These are phyloP conservation scores for Gasteruption jaculator DNA, from an alignment of 2,888 invertebrate species.

Conservation along the genomic window DNA sequence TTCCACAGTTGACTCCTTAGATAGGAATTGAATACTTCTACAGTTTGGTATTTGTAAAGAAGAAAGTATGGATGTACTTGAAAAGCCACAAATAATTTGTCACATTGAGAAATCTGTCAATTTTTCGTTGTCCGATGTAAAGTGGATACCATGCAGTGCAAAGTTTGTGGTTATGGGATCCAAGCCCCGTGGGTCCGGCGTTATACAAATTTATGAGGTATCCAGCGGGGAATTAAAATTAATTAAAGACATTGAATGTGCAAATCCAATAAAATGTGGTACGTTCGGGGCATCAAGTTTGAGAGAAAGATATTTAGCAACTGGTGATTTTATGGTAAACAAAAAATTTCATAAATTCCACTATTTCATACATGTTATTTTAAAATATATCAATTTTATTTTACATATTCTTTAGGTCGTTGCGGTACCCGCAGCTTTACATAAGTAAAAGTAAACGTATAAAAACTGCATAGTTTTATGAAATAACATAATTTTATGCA, in stretches of 20 bases:
- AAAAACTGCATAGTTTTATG: no score
- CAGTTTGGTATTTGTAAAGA: no score
- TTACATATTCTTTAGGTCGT: no score
- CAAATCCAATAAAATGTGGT: slow-evolving; percentile 86
- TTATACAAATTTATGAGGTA: slow-evolving; percentile 77
- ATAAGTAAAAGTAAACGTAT: no score
- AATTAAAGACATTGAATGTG: slow-evolving; percentile 70
- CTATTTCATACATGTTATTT: neutral
- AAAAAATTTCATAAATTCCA: slow-evolving; percentile 5
- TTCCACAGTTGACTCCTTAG: no score
- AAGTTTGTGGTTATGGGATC: slow-evolving; percentile 88
- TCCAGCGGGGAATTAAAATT: slow-evolving; percentile 69
- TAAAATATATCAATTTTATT: neutral
- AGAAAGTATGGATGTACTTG: slow-evolving; percentile 56
- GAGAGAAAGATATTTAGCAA: slow-evolving; percentile 76
- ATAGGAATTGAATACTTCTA: no score
- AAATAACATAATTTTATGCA: no score
- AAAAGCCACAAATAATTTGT: slow-evolving; percentile 87
- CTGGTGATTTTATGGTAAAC: slow-evolving; percentile 72
- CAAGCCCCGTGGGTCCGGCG: slow-evolving; percentile 79
- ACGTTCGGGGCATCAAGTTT: slow-evolving; percentile 87
- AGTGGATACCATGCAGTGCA: slow-evolving; percentile 93
- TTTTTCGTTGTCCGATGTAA: slow-evolving; percentile 87
- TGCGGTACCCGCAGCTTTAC: neutral
- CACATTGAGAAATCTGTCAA: slow-evolving; percentile 78